These are phyloP conservation scores for Bufo bufo DNA, from an alignment of 2,113 vertebrate genomes.

Conservation along the genomic window DNA sequence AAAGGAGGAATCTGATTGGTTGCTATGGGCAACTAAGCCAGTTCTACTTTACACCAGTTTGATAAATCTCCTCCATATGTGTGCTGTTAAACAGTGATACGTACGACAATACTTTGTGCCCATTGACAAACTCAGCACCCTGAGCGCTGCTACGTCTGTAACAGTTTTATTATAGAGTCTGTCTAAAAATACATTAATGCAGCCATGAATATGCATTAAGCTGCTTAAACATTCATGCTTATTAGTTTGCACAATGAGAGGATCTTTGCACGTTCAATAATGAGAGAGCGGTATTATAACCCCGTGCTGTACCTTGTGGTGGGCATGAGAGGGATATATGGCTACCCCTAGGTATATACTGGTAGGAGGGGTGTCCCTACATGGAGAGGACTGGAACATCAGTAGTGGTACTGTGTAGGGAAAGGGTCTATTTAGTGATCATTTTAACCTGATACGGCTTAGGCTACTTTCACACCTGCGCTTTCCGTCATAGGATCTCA, in stretches of 20 bases:
- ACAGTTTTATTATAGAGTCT: conserved; percentile 17
- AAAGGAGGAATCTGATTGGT: too few relatives aligned
- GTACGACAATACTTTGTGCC: background rate
- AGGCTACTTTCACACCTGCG: too few relatives aligned
- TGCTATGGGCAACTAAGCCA: too few relatives aligned
- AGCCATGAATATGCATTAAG: conserved; percentile 41
- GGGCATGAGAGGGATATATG: background rate
- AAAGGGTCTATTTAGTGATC: background rate
- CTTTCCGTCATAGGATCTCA: too few relatives aligned
- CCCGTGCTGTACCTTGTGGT: background rate
- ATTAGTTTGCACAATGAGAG: conserved; percentile 42
- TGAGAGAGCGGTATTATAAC: conserved; percentile 1
- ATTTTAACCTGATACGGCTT: background rate
- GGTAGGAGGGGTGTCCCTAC: background rate
- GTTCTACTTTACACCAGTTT: too few relatives aligned
- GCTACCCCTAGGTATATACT: background rate
- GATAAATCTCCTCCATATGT: too few relatives aligned
- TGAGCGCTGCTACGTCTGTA: background rate
- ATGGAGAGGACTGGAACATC: background rate
- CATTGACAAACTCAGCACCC: conserved; percentile 1
- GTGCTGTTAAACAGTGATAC: background rate
- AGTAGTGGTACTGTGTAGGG: background rate
- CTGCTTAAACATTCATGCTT: conserved; percentile 47
- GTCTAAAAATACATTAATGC: conserved; percentile 46
- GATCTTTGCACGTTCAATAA: conserved; percentile 17